Percentiles rank a stretch among this genome's conserved stretches.
Evolutionary conservation across 2,888 invertebrate species (phyloP).

Genomic region (Siphlonurus alternatus): DNA sequence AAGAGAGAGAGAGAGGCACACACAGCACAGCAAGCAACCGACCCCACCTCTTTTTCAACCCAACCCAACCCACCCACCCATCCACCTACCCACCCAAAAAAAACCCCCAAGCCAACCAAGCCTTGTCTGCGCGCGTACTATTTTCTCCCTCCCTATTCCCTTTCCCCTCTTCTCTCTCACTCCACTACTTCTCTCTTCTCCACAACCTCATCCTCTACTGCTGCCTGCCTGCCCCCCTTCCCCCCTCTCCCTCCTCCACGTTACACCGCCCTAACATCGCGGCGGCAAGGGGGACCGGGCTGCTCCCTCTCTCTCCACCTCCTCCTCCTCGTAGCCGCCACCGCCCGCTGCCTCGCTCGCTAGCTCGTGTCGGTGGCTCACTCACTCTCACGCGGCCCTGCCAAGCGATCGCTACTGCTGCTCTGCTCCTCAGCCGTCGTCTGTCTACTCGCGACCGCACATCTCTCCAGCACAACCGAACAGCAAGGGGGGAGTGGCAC

Average conservation of each 20-base stretch:
- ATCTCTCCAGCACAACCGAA: neutral
- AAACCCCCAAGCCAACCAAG: neutral
- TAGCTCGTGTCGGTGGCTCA: neutral
- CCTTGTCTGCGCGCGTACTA: neutral
- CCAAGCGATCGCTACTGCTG: neutral
- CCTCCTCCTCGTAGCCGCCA: neutral
- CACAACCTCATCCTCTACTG: neutral
- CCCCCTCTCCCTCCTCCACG: neutral
- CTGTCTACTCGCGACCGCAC: neutral
- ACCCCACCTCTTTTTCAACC: neutral
- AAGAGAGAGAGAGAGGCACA: neutral
- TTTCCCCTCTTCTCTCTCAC: neutral
- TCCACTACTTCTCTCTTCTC: neutral
- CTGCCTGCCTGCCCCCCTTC: neutral
- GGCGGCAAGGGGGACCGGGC: neutral
- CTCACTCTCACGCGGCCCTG: neutral
- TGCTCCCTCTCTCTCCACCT: neutral
- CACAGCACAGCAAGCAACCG: neutral
- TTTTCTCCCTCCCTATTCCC: neutral
- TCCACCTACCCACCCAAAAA: neutral
- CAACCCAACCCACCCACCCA: neutral
- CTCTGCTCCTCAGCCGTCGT: neutral
- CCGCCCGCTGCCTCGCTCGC: neutral
- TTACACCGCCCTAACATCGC: neutral
- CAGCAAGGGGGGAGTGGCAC: neutral